Evolutionary conservation across 1,140 invertebrate genomes (phyloP).

Genomic region (Eubasilissa regina): DNA sequence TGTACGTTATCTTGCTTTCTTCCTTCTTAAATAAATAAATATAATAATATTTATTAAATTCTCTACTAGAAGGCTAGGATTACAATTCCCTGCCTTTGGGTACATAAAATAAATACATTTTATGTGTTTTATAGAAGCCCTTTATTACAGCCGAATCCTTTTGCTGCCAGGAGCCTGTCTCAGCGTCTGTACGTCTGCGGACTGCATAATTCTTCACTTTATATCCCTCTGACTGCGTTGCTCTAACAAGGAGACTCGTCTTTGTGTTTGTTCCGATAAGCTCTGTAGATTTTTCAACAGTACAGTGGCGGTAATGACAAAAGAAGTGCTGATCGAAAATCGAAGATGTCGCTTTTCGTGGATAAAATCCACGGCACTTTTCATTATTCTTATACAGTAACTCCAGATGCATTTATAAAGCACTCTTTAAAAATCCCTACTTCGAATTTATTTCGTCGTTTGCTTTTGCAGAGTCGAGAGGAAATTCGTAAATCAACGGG

Average conservation of each 20-base stretch:
- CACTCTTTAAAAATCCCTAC: too few species aligned
- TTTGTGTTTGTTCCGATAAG: constrained; percentile 53
- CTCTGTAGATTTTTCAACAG: constrained; percentile 56
- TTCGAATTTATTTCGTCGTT: too few species aligned
- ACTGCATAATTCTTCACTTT: constrained; percentile 59
- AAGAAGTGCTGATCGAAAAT: constrained; percentile 26
- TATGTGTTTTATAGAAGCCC: too few species aligned
- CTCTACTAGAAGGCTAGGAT: too few species aligned
- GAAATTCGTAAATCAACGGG: too few species aligned
- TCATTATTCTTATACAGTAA: background rate
- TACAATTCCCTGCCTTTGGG: too few species aligned
- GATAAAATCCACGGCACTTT: constrained; percentile 18
- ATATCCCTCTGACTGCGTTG: constrained; percentile 51
- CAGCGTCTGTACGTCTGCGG: constrained; percentile 53
- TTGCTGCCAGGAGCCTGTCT: constrained; percentile 14
- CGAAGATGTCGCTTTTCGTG: background rate
- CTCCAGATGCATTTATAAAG: too few species aligned
- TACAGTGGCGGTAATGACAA: constrained; percentile 14
- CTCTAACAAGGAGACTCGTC: constrained; percentile 48
- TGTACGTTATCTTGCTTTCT: too few species aligned
- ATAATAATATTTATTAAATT: too few species aligned
- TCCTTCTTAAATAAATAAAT: too few species aligned
- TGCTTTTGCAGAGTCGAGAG: too few species aligned
- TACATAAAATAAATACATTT: too few species aligned
- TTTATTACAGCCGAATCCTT: constrained; percentile 4